Conservation (phyloP, 1,140 invertebrate genomes). For the Papilio dardanus region DNA sequence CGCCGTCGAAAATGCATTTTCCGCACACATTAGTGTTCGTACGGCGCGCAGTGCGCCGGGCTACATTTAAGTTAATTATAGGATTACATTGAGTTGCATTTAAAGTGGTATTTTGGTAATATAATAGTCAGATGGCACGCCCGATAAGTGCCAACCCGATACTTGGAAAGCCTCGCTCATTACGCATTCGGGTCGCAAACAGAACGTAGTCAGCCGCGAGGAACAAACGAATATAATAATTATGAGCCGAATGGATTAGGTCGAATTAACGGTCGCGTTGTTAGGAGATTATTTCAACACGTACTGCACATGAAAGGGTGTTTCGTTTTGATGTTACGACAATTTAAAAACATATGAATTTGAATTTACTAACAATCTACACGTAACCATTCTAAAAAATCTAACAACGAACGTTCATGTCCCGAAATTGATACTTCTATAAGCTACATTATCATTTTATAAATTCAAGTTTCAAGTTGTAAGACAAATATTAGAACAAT, state of each 20-base stretch:
- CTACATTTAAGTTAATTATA: slow-evolving; percentile 81
- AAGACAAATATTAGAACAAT: too few species aligned
- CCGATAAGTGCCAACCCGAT: slow-evolving; percentile 73
- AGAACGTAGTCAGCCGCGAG: slow-evolving; percentile 55
- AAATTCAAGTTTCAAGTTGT: too few species aligned
- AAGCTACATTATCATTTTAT: too few species aligned
- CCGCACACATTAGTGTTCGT: slow-evolving; percentile 65
- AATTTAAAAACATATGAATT: not conserved
- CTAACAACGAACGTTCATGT: not conserved
- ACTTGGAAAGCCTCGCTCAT: slow-evolving; percentile 75
- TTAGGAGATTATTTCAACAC: slow-evolving; percentile 54
- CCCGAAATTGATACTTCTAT: too few species aligned
- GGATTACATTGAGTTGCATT: slow-evolving; percentile 75
- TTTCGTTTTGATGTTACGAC: not conserved
- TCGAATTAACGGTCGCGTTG: slow-evolving; percentile 64
- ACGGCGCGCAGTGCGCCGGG: slow-evolving; percentile 51
- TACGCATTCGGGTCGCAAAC: slow-evolving; percentile 74
- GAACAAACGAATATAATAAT: slow-evolving; percentile 80
- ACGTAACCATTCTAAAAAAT: not conserved
- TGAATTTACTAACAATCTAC: not conserved
- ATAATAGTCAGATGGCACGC: slow-evolving; percentile 81
- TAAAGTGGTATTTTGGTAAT: slow-evolving; percentile 81
- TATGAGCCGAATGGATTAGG: slow-evolving; percentile 70
- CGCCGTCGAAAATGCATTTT: slow-evolving; percentile 75
- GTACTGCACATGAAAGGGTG: slow-evolving; percentile 21